Evolutionary conservation across 2,797 vertebrate genomes (phyloP).

Genomic region (Spinibarbus caldwelli): DNA sequence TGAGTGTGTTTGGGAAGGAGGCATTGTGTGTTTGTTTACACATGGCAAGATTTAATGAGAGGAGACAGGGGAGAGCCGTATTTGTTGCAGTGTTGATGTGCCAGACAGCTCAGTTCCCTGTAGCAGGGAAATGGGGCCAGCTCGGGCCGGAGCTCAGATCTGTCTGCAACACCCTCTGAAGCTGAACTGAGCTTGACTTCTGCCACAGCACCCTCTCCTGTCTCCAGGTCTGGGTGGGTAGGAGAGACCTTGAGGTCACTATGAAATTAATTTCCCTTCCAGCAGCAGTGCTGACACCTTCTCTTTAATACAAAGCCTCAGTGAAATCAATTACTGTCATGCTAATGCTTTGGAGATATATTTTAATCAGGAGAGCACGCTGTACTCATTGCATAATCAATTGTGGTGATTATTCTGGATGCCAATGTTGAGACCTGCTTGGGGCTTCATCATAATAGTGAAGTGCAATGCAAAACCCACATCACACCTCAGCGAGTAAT

Average conservation of each 20-base stretch:
- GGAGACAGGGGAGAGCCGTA: conserved; percentile 26
- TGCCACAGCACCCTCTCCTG: conserved; percentile 13
- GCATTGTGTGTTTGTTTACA: conserved; percentile 33
- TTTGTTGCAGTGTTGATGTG: conserved; percentile 39
- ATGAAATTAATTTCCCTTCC: conserved; percentile 27
- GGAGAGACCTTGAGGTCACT: conserved; percentile 27
- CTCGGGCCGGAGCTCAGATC: conserved; percentile 28
- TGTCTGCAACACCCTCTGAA: conserved; percentile 25
- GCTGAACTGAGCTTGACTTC: conserved; percentile 32
- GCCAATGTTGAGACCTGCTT: background rate
- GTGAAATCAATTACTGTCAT: conserved; percentile 25
- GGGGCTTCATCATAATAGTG: background rate
- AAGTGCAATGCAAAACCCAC: conserved; percentile 2
- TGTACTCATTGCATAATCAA: conserved; percentile 15
- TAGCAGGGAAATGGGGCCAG: conserved; percentile 35
- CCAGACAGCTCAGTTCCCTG: conserved; percentile 47
- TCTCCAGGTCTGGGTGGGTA: conserved; percentile 10
- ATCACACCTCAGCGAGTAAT: background rate
- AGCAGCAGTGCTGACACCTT: conserved; percentile 3
- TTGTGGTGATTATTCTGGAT: background rate
- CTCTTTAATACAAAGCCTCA: conserved; percentile 33
- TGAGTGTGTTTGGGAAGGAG: conserved; percentile 21
- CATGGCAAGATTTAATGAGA: conserved; percentile 38
- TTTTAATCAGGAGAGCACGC: conserved; percentile 2
- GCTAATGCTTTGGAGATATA: background rate